Conservation (phyloP, 2,888 invertebrate genomes). For the Loripinus fragilis region DNA sequence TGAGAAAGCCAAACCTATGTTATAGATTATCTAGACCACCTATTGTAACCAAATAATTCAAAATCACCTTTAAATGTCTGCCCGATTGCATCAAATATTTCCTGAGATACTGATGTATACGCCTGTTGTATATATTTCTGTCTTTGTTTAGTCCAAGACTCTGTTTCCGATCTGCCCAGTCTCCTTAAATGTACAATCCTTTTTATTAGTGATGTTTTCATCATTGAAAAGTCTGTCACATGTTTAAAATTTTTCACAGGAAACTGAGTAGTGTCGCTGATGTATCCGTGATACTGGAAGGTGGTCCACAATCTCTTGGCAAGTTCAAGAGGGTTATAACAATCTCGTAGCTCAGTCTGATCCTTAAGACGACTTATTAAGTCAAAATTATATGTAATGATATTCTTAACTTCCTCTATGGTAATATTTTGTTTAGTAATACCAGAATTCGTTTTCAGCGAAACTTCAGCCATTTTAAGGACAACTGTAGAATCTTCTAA, state of each 20-base stretch:
- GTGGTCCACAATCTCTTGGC: conserved; percentile 54
- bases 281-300: conserved; percentile 63
- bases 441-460: conserved; percentile 19
- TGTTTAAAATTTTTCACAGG: conserved; percentile 23
- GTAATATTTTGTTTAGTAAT: conserved; percentile 27
- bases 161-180: conserved; percentile 4
- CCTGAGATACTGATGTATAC: conserved; percentile 34
- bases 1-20: too few species aligned
- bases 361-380: conserved; percentile 22
- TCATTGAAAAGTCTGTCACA: conserved; percentile 22
- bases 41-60: conserved; percentile 50
- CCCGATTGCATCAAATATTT: conserved; percentile 30
- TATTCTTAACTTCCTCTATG: conserved; percentile 47
- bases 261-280: conserved; percentile 48
- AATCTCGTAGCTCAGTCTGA: conserved; percentile 27
- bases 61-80: conserved; percentile 42
- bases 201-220: conserved; percentile 29
- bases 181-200: conserved; percentile 24
- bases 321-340: conserved; percentile 41
- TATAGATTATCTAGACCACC: too few species aligned
- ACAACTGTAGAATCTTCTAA: conserved; percentile 53
- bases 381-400: conserved; percentile 54
- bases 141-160: conserved; percentile 42
- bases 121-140: conserved; percentile 32
- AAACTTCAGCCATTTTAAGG: conserved; percentile 40